Percentiles rank a stretch among this genome's conserved stretches.
Evolutionary conservation across 2,797 vertebrate genomes (phyloP).

Genomic region (Erpetoichthys calabaricus): DNA sequence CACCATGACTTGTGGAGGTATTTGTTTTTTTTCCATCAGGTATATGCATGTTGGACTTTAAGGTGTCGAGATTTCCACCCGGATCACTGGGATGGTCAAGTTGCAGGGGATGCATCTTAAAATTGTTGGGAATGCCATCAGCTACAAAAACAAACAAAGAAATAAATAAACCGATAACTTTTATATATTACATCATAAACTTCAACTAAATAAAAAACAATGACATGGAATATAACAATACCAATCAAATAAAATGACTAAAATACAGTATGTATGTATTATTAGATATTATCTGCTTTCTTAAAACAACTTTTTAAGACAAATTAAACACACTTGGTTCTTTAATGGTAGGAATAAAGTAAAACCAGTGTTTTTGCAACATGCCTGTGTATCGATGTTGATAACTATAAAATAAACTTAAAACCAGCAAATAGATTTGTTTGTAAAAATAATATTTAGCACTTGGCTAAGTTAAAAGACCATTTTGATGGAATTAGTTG

Average conservation of each 20-base stretch:
- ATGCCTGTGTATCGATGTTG: too few relatives aligned
- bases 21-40: conserved; percentile 52
- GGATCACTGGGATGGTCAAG: conserved; percentile 50
- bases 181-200: conserved; percentile 14
- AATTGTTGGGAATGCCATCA: conserved; percentile 56
- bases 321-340: not conserved
- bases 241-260: too few relatives aligned
- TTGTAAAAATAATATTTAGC: too few relatives aligned
- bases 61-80: conserved; percentile 34
- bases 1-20: conserved; percentile 54
- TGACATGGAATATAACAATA: too few relatives aligned
- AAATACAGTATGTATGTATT: too few relatives aligned
- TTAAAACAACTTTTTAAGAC: not conserved
- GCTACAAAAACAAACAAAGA: conserved; percentile 24
- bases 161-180: conserved; percentile 16
- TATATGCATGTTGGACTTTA: conserved; percentile 25
- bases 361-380: too few relatives aligned
- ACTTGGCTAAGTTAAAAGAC: too few relatives aligned
- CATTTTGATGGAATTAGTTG: too few relatives aligned
- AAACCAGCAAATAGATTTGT: too few relatives aligned
- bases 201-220: conserved; percentile 4
- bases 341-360: too few relatives aligned
- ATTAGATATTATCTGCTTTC: not conserved
- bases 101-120: conserved; percentile 65
- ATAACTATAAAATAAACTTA: too few relatives aligned